Evolutionary conservation across 2,113 vertebrate species (phyloP).

Genomic region (Corythoichthys intestinalis): DNA sequence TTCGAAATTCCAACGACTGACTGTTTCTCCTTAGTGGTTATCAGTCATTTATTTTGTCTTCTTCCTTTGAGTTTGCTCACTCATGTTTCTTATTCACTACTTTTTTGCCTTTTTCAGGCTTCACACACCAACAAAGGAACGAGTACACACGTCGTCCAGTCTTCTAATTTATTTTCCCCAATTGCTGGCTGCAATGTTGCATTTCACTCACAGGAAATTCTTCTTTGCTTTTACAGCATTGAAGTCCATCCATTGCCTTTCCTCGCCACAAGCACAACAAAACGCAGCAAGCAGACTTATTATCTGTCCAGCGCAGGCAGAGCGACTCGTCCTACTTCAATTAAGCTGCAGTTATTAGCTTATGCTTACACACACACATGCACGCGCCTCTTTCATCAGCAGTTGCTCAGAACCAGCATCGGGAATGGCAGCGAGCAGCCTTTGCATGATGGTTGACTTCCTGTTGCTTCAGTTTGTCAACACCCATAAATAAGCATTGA

Average conservation of each 20-base stretch:
- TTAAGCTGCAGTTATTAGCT: slow-evolving; percentile 1
- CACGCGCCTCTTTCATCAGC: background rate
- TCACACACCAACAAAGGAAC: too few species aligned
- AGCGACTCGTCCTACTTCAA: slow-evolving; percentile 19
- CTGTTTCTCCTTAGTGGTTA: too few species aligned
- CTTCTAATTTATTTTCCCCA: too few species aligned
- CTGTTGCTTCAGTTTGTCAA: background rate
- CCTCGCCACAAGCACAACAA: slow-evolving; percentile 1
- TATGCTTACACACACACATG: background rate
- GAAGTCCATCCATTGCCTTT: background rate
- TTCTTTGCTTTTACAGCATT: slow-evolving; percentile 21
- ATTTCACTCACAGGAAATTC: slow-evolving; percentile 26
- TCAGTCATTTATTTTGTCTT: too few species aligned
- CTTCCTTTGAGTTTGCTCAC: too few species aligned
- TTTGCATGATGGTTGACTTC: background rate
- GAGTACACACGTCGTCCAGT: too few species aligned
- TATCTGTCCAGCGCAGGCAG: slow-evolving; percentile 62
- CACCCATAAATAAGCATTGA: background rate
- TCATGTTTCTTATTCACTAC: too few species aligned
- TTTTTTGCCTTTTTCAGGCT: too few species aligned
- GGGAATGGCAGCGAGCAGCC: background rate
- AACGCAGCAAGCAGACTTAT: slow-evolving; percentile 36
- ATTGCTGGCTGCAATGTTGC: background rate
- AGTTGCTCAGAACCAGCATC: background rate
- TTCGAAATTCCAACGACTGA: too few species aligned